These are phyloP conservation scores for Brachionus koreanus DNA, from an alignment of 1,140 invertebrate genomes.

Conservation along the genomic window DNA sequence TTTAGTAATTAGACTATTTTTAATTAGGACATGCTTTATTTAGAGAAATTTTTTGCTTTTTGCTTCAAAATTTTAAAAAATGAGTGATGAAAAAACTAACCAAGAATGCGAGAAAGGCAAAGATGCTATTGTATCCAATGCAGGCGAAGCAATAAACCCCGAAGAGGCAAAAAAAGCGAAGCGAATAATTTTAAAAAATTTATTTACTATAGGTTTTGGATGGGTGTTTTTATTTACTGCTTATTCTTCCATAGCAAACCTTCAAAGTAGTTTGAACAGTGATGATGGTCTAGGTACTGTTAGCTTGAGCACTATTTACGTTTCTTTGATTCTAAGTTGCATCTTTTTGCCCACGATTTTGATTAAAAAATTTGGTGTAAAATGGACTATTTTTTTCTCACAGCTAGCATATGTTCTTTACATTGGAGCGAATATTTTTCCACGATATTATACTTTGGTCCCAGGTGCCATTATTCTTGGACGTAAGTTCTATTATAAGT, in stretches of 20 bases:
- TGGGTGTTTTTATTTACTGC: slow-evolving; percentile 39
- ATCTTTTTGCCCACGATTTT: slow-evolving; percentile 77
- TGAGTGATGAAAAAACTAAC: background rate
- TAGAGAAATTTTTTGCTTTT: background rate
- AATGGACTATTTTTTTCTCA: slow-evolving; percentile 85
- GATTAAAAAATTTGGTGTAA: slow-evolving; percentile 82
- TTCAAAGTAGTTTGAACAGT: slow-evolving; percentile 43
- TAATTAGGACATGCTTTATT: background rate
- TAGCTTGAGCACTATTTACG: slow-evolving; percentile 77
- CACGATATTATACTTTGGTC: slow-evolving; percentile 62
- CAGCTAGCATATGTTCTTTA: slow-evolving; percentile 89
- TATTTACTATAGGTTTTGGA: slow-evolving; percentile 2
- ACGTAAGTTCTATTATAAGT: slow-evolving; percentile 41
- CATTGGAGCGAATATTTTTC: slow-evolving; percentile 86
- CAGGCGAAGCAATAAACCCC: background rate
- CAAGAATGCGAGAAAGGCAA: background rate
- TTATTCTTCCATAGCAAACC: slow-evolving; percentile 19
- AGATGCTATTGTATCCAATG: background rate
- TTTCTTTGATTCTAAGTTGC: slow-evolving; percentile 79
- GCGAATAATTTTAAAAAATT: slow-evolving; percentile 26
- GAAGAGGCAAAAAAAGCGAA: slow-evolving; percentile 18
- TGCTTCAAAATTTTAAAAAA: background rate
- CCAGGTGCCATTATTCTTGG: slow-evolving; percentile 74
- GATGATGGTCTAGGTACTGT: slow-evolving; percentile 28
- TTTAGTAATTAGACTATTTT: background rate